These are phyloP conservation scores for Brachionichthys hirsutus DNA, from an alignment of 2,113 vertebrate species.

Conservation along the genomic window DNA sequence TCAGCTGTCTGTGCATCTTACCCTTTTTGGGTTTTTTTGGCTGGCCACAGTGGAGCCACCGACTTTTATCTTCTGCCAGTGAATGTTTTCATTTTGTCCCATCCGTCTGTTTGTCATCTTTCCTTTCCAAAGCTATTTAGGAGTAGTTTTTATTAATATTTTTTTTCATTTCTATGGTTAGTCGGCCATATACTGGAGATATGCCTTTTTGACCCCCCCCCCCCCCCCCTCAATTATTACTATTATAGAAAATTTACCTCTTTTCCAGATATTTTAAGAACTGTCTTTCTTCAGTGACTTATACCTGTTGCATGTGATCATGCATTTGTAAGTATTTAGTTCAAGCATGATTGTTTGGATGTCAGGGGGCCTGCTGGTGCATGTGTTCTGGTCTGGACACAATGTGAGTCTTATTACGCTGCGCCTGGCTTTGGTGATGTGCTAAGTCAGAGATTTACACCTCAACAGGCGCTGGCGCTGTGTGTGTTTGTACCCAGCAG, in stretches of 20 bases:
- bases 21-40: conserved; percentile 11
- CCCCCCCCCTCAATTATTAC: too few species aligned
- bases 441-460: conserved; percentile 52
- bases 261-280: too few species aligned
- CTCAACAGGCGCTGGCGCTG: conserved; percentile 2
- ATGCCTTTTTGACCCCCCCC: too few species aligned
- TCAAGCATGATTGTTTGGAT: background rate
- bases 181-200: too few species aligned
- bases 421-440: conserved; percentile 30
- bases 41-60: background rate
- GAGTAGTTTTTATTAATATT: too few species aligned
- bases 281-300: background rate
- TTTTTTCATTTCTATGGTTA: too few species aligned
- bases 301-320: background rate
- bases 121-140: too few species aligned
- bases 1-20: background rate
- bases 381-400: conserved; percentile 4
- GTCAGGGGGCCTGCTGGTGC: conserved; percentile 14
- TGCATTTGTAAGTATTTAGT: background rate
- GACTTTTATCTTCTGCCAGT: too few species aligned
- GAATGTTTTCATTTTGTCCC: too few species aligned
- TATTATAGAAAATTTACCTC: too few species aligned
- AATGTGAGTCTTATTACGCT: conserved; percentile 14
- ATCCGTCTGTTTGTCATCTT: too few species aligned
- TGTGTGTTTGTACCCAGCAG: conserved; percentile 18